A percentile compares a stretch with the other conserved stretches of the same genome.
Evolutionary conservation across 2,113 vertebrate species (phyloP).

Genomic region (Aegotheles bennettii): DNA sequence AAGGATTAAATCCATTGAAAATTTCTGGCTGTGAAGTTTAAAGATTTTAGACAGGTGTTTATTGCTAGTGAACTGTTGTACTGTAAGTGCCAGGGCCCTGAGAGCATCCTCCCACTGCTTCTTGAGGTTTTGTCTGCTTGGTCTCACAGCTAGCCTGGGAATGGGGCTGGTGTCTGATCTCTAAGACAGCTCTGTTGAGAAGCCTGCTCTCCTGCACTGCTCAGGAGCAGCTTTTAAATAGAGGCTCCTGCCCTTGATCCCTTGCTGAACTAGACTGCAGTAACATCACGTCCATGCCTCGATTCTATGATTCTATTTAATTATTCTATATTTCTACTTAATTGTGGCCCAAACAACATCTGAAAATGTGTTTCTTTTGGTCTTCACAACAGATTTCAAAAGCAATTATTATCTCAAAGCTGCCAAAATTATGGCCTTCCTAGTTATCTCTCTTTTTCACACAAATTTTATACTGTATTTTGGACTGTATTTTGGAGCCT

Average conservation of each 20-base stretch:
- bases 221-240: not conserved
- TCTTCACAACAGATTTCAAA: too few species aligned
- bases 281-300: not conserved
- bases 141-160: too few species aligned
- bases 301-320: too few species aligned
- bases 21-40: not conserved
- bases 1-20: not conserved
- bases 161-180: not conserved
- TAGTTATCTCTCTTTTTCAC: too few species aligned
- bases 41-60: not conserved
- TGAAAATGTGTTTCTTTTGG: too few species aligned
- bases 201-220: not conserved
- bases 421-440: too few species aligned
- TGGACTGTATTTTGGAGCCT: too few species aligned
- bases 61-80: not conserved
- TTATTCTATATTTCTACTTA: too few species aligned
- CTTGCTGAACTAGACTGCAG: not conserved
- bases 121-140: not conserved
- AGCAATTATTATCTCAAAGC: too few species aligned
- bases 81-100: not conserved
- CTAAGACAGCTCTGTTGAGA: not conserved
- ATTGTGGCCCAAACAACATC: too few species aligned
- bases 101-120: fast-evolving
- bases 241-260: not conserved
- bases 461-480: too few species aligned